Evolutionary conservation across 2,797 vertebrate genomes (phyloP).

Genomic region (Rhabdomys pumilio): DNA sequence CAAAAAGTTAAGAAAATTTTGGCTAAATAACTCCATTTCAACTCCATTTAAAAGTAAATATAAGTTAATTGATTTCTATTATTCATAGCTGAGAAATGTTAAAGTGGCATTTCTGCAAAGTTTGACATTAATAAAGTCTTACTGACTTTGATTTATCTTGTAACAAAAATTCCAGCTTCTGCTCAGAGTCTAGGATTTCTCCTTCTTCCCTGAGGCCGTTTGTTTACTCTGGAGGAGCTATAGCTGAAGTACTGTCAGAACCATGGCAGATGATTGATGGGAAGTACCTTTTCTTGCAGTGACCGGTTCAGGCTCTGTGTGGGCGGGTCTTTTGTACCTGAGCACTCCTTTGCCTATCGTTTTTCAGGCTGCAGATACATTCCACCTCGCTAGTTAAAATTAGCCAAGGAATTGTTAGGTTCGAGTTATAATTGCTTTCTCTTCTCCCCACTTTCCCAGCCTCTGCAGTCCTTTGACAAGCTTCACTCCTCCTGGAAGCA

Average conservation of each 20-base stretch:
- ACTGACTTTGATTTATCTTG: slow-evolving; percentile 63
- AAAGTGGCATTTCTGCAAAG: slow-evolving; percentile 68
- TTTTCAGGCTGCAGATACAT: slow-evolving; percentile 80
- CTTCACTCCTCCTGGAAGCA: slow-evolving; percentile 82
- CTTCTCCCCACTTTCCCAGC: slow-evolving; percentile 78
- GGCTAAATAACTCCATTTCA: slow-evolving; percentile 58
- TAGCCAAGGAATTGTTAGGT: slow-evolving; percentile 83
- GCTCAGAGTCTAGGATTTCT: slow-evolving; percentile 44
- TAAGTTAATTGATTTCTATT: slow-evolving; percentile 71
- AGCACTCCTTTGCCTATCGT: slow-evolving; percentile 75
- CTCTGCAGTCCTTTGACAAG: slow-evolving; percentile 85
- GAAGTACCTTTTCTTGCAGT: slow-evolving; percentile 63
- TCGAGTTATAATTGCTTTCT: slow-evolving; percentile 82
- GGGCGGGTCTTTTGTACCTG: slow-evolving; percentile 79
- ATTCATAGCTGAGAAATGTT: slow-evolving; percentile 56
- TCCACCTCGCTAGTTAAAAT: slow-evolving; percentile 86
- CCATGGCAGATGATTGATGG: slow-evolving; percentile 69
- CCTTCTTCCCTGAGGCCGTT: slow-evolving; percentile 45
- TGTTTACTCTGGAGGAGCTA: slow-evolving; percentile 71
- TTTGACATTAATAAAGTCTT: slow-evolving; percentile 69
- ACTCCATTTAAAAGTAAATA: slow-evolving; percentile 47
- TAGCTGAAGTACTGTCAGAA: slow-evolving; percentile 30
- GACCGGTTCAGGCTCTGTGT: slow-evolving; percentile 79
- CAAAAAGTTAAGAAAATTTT: slow-evolving; percentile 59
- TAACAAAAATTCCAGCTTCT: slow-evolving; percentile 71